Evolutionary conservation across 2,888 invertebrate species (phyloP), one percentile per base, ranked within the genome.

Genomic region (Sipha maydis): DNA sequence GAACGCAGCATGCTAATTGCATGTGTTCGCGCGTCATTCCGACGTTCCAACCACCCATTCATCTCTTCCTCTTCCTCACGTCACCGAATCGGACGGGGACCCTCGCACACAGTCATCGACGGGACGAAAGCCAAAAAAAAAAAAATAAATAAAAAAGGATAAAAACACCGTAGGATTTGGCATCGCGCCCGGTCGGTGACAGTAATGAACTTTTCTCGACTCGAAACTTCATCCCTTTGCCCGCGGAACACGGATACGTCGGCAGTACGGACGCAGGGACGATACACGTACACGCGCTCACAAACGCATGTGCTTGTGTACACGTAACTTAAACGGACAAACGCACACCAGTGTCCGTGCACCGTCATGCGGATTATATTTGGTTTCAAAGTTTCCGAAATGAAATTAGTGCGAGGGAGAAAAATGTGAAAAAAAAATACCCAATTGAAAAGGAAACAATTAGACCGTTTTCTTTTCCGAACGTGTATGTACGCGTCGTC

Each of bases 131-230:
- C 82, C 82, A 82, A 82, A 82, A 82, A 61, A 61, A 48, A 48
- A 48, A 41, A 41, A 41, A 56, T n/a, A 67, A 41, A 34, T 3
- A 34, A 34, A 34, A 34, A 3, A 3, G 34, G 4, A 34, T 4
- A 4, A 34, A 34, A 82, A 80, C 41, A 5, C 21, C 41, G 11
- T 31, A 31, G 69, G 48, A 69, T 71, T 71, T 82, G 82, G 82
- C 82, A 82, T 21, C 48, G 48, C 48, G n/a, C 80, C 48, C 69
- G 25, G 61, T 21, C 61, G 69, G 31, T 69, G 82, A 82, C 82
- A 82, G 82, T 82, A 82, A 82, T 82, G 82, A 82, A 82, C 82
- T 82, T 82, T 82, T 48, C 69, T 82, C 69, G 69, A 82, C 82
- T 82, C 31, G 11, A 21, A 69, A 25, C 69, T 69, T 69, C 7